A percentile compares a stretch with the other conserved stretches of the same genome.
Evolutionary conservation across 2,797 vertebrate genomes (phyloP).

Genomic region (Todus mexicanus): DNA sequence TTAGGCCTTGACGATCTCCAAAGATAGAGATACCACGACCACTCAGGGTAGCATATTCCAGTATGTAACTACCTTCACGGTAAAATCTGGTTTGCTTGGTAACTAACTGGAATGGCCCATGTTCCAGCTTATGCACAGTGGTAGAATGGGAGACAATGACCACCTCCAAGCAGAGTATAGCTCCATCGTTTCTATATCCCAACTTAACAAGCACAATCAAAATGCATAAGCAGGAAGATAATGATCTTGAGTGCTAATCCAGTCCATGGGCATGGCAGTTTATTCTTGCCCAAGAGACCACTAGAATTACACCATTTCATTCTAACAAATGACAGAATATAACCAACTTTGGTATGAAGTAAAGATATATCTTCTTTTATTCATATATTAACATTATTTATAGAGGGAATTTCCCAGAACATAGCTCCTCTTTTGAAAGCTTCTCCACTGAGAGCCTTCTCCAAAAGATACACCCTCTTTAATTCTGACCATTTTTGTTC

Average conservation of each 20-base stretch:
- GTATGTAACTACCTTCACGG: background rate
- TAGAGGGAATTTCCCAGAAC: background rate
- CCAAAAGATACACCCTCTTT: background rate
- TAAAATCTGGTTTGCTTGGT: background rate
- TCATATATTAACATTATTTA: background rate
- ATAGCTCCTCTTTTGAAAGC: background rate
- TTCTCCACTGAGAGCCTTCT: background rate
- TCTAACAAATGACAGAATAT: background rate
- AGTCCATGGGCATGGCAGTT: background rate
- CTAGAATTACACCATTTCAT: background rate
- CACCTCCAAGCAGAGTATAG: background rate
- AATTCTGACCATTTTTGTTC: background rate
- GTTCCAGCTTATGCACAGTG: background rate
- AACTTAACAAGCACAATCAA: background rate
- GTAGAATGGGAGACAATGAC: no score
- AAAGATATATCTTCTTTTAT: background rate
- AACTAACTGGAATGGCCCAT: background rate
- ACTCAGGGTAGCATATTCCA: background rate
- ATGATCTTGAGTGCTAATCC: background rate
- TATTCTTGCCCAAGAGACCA: background rate
- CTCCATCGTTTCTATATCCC: background rate
- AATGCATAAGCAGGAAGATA: background rate
- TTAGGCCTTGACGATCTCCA: background rate
- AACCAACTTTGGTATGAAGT: background rate
- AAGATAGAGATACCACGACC: background rate